Evolutionary conservation across 2,113 vertebrate genomes (phyloP), one percentile per base, ranked within the genome.

Genomic region (Cnemophilus loriae): DNA sequence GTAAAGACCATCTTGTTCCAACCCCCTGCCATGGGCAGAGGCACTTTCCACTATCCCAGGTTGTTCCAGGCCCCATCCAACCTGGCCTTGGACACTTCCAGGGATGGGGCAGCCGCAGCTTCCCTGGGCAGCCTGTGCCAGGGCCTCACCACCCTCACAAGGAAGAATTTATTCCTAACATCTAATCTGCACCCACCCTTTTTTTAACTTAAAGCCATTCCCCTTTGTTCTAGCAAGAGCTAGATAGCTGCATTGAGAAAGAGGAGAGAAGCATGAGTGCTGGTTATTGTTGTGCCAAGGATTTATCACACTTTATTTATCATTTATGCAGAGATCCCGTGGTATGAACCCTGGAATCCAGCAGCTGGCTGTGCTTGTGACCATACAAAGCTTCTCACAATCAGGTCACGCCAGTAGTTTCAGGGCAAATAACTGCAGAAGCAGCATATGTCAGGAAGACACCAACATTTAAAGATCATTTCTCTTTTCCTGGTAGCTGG

Each of bases 1-100:
- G 0, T 47, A 27, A 69, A 42, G 1, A 26, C 1, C n/a, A 42
- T 20, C 14, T 32, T 0, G 0, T 69, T 76, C 32, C 24, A 55
- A 11, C 3, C 2, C 5, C 1, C 17, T 69, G 17, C 12, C 8
- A 8, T 23, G 10, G 39, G 2, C 18, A 69, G 26, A 12, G 12
- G 1, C 63, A 42, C 0, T 9, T 63, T 63, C 63, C 55, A 37
- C 6, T 8, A 3, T 4, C 6, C 15, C 47, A 42, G 17, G 5
- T 4, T 56, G 21, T 2, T 84, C 22, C 26, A 42, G 2, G 10
- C 4, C 17, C 17, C 1, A 1, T 56, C 56, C 41, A 77, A 0
- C 22, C 71, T 37, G 35, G 18, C 22, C 32, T 61, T 37, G 63
- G 19, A 33, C 11, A 37, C 10, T 56, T 27, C n/a, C 47, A 70